Evolutionary conservation across 1,140 invertebrate species (phyloP).

Genomic region (Meloidogyne chitwoodi): DNA sequence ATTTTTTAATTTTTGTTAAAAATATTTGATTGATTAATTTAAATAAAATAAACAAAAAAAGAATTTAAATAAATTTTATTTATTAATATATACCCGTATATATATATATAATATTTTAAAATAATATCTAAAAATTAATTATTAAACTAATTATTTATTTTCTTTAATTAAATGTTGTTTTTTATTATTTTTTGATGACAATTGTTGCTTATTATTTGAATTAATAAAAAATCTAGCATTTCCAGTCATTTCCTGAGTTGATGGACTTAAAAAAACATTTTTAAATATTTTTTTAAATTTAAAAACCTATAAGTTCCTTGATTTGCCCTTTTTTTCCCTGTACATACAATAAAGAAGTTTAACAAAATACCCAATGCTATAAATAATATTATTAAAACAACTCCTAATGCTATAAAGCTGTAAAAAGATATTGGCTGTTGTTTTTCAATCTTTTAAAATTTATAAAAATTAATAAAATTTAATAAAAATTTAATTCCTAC

Average conservation of each 20-base stretch:
- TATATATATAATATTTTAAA: too few species aligned
- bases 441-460: constrained; percentile 36
- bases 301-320: constrained; percentile 69
- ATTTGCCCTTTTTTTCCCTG: constrained; percentile 33
- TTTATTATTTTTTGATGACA: background rate
- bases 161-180: too few species aligned
- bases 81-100: too few species aligned
- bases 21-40: too few species aligned
- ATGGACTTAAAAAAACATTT: background rate
- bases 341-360: constrained; percentile 52
- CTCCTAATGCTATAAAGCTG: constrained; percentile 49
- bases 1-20: too few species aligned
- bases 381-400: constrained; percentile 47
- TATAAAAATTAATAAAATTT: constrained; percentile 1
- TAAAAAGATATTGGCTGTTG: constrained; percentile 37
- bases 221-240: background rate
- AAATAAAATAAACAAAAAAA: too few species aligned
- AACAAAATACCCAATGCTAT: constrained; percentile 46
- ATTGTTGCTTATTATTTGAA: background rate
- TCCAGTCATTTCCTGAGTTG: background rate
- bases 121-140: too few species aligned
- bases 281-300: background rate
- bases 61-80: too few species aligned
- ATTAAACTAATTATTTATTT: too few species aligned
- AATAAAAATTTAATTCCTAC: too few species aligned